A percentile compares a stretch with the other conserved stretches of the same genome.
Conservation (phyloP, 1,140 invertebrate genomes). For the Zaprionus capensis region DNA sequence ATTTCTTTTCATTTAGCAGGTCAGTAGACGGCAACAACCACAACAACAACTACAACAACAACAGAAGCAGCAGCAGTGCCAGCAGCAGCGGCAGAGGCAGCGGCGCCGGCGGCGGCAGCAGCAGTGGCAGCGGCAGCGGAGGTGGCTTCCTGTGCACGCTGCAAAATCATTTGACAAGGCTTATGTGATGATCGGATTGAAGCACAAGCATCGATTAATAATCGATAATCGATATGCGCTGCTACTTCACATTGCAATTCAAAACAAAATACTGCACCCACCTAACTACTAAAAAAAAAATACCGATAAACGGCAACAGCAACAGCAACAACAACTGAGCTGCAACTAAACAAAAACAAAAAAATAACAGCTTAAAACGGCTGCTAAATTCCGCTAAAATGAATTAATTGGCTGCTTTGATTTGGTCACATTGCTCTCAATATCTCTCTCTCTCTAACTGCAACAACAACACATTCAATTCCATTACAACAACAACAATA, state of each 20-base stretch:
- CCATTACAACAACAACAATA: conserved; percentile 49
- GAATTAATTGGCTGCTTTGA: conserved; percentile 73
- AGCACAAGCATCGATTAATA: conserved; percentile 9
- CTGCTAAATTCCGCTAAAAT: conserved; percentile 35
- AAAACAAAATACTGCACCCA: conserved; percentile 49
- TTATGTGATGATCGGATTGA: conserved; percentile 67
- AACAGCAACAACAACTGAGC: conserved; percentile 18
- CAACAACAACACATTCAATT: conserved; percentile 23
- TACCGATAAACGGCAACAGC: conserved; percentile 11
- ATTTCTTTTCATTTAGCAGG: conserved; percentile 83
- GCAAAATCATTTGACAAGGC: conserved; percentile 79
- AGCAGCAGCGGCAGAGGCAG: conserved; percentile 30
- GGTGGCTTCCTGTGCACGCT: conserved; percentile 69
- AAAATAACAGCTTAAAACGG: conserved; percentile 24
- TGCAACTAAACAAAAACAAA: conserved; percentile 17
- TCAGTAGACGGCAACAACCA: conserved; percentile 67
- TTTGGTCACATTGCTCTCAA: conserved; percentile 69
- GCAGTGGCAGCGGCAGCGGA: conserved; percentile 64
- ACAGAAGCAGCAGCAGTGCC: conserved; percentile 9
- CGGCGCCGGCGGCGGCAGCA: conserved; percentile 63
- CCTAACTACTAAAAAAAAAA: conserved; percentile 23
- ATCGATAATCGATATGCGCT: conserved; percentile 26
- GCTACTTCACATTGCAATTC: conserved; percentile 31
- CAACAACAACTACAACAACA: conserved; percentile 30
- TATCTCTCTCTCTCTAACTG: not conserved